phyloP scores from a whole-genome alignment of 2,797 vertebrate species.

The Anguilla anguilla region DNA sequence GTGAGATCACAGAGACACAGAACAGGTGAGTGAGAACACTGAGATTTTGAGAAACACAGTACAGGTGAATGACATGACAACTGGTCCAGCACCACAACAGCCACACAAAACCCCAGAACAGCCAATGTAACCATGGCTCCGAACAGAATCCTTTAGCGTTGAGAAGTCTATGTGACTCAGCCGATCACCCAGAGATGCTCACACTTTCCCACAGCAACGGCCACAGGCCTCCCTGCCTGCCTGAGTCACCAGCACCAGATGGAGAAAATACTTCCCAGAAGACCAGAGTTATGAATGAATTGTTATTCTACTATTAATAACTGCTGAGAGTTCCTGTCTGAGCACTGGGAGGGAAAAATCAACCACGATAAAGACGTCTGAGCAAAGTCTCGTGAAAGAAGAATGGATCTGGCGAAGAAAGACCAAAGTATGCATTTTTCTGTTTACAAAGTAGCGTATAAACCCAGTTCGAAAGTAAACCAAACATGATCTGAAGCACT shows the following conservation, averaged over 20 bases:
- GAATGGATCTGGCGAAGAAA: constrained; percentile 40
- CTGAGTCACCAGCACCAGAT: constrained; percentile 2
- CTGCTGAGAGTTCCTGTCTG: constrained; percentile 36
- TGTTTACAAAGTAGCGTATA: constrained; percentile 63
- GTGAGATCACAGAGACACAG: neutral
- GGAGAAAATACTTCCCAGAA: constrained; percentile 32
- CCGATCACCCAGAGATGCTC: neutral
- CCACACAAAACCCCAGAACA: neutral
- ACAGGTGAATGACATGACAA: neutral
- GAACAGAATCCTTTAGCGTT: neutral
- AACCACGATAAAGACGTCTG: constrained; percentile 39
- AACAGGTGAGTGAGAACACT: neutral
- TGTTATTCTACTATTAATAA: constrained; percentile 50
- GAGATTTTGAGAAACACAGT: neutral
- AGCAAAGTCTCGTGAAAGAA: constrained; percentile 46
- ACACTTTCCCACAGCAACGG: constrained; percentile 7
- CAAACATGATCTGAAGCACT: neutral
- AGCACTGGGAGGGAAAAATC: neutral
- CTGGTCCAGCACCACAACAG: neutral
- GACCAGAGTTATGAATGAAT: constrained; percentile 43
- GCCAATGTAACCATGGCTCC: neutral
- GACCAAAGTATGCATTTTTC: constrained; percentile 54
- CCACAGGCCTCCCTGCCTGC: neutral
- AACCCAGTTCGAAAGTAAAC: constrained; percentile 62
- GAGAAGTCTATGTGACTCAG: neutral